A percentile compares a stretch with the other conserved stretches of the same genome.
Evolutionary conservation across 1,140 invertebrate species (phyloP).

Genomic region (Drosophila saltans): DNA sequence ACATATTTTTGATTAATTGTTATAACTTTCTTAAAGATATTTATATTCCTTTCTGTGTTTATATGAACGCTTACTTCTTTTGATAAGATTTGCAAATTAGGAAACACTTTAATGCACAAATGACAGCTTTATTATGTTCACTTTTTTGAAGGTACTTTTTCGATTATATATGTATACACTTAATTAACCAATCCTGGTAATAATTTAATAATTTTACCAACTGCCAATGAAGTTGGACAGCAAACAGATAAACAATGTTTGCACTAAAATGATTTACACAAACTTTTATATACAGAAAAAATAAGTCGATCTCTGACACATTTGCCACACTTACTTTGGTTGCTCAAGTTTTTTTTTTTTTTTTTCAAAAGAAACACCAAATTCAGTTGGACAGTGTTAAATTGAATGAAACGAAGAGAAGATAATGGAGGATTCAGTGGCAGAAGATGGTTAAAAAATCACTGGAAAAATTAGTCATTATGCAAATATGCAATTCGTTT

Average conservation of each 20-base stretch:
- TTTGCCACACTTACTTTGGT: neutral
- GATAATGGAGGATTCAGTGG: slow-evolving; percentile 16
- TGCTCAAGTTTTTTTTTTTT: neutral
- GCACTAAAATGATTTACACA: neutral
- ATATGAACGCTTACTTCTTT: neutral
- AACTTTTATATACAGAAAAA: slow-evolving; percentile 1
- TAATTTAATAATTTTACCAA: neutral
- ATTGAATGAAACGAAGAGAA: slow-evolving; percentile 33
- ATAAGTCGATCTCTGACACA: neutral
- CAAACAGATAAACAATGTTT: slow-evolving; percentile 5
- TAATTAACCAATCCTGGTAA: neutral
- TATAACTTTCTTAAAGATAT: too few relatives aligned
- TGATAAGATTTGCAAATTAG: neutral
- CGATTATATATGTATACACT: too few relatives aligned
- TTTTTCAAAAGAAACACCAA: neutral
- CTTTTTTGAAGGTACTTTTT: neutral
- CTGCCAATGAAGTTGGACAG: neutral
- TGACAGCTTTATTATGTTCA: neutral
- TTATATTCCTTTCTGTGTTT: too few relatives aligned
- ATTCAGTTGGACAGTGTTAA: slow-evolving; percentile 54
- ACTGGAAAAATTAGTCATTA: slow-evolving; percentile 71
- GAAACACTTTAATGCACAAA: neutral
- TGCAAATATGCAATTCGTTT: slow-evolving; percentile 75
- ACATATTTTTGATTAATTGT: too few relatives aligned
- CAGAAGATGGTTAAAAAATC: slow-evolving; percentile 24